These are phyloP conservation scores for Hycleus cichorii DNA, from an alignment of 1,140 invertebrate genomes.

Conservation along the genomic window DNA sequence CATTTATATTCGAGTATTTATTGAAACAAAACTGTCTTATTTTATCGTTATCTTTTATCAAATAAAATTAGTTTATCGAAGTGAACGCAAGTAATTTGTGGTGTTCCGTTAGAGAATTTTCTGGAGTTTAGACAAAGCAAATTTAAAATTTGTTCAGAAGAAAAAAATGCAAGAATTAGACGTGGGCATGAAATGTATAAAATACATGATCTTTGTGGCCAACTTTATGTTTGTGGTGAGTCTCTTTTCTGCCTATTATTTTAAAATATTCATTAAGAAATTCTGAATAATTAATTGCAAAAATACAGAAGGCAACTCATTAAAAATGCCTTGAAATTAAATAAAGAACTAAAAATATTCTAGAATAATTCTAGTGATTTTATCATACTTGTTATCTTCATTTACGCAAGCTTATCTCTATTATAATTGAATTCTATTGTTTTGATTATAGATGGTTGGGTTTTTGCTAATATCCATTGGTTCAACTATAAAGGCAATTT, in stretches of 20 bases:
- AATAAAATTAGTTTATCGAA: background rate
- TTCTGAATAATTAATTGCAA: no score
- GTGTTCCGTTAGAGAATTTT: background rate
- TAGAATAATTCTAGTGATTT: no score
- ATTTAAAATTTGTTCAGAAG: constrained; percentile 26
- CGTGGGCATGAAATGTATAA: constrained; percentile 70
- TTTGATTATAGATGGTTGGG: constrained; percentile 55
- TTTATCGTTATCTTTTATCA: constrained; percentile 11
- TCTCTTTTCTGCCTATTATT: constrained; percentile 32
- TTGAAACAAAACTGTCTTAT: background rate
- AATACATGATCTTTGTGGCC: constrained; percentile 73
- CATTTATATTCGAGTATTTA: background rate
- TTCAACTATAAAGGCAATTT: constrained; percentile 66
- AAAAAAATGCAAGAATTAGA: constrained; percentile 49
- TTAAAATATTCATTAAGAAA: background rate
- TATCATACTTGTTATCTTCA: no score
- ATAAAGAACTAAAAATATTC: no score
- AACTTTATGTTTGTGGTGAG: constrained; percentile 83
- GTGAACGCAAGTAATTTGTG: background rate
- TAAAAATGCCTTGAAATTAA: no score
- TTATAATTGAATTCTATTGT: background rate
- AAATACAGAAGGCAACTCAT: no score
- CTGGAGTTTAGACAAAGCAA: no score
- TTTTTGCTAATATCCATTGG: constrained; percentile 69
- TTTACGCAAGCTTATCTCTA: no score